Evolutionary conservation across 2,797 vertebrate genomes (phyloP).

Genomic region (Prunella strophiata): DNA sequence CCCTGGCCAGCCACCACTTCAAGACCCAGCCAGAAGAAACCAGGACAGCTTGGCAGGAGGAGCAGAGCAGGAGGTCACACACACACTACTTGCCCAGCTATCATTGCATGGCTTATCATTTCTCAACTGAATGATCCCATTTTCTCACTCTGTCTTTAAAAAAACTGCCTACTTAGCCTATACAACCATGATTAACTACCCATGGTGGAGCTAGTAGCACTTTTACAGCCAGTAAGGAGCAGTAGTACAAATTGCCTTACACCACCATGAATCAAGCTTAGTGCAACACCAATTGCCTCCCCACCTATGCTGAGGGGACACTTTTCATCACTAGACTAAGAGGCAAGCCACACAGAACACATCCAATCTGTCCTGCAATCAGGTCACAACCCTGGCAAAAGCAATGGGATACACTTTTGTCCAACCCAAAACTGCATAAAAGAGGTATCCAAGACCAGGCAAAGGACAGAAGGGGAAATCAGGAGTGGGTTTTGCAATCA

Average conservation of each 20-base stretch:
- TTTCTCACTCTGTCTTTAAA: not conserved
- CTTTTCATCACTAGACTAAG: not conserved
- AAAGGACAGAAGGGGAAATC: not conserved
- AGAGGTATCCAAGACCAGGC: not conserved
- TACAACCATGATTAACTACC: not conserved
- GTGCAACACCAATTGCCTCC: not conserved
- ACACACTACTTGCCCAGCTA: not conserved
- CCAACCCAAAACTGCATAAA: not conserved
- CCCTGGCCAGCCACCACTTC: not conserved
- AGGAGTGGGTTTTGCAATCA: not conserved
- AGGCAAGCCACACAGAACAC: not conserved
- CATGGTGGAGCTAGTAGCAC: not conserved
- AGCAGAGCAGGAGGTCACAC: not conserved
- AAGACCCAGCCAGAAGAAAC: not conserved
- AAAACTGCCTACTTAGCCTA: not conserved
- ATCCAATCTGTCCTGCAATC: not conserved
- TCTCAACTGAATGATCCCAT: not conserved
- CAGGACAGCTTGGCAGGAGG: not conserved
- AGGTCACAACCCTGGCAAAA: not conserved
- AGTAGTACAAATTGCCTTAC: not conserved
- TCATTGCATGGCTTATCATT: not conserved
- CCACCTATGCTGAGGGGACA: not conserved
- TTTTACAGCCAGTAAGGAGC: conserved; percentile 6
- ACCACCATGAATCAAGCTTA: not conserved
- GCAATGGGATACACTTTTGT: not conserved